Evolutionary conservation across 2,797 vertebrate species (phyloP), one percentile per base, ranked within the genome.

Genomic region (Hippoglossus hippoglossus): DNA sequence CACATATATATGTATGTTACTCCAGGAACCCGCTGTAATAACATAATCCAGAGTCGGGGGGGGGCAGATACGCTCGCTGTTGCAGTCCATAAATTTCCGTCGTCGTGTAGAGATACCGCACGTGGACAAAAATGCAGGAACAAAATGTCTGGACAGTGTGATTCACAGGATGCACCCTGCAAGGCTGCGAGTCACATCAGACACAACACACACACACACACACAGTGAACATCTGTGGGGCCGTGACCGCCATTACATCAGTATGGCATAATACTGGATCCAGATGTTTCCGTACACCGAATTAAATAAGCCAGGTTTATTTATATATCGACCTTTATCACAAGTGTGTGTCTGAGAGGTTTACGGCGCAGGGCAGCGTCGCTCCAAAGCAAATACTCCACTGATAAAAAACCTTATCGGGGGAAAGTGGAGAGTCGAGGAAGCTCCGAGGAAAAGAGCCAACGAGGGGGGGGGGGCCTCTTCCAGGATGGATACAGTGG

Each of bases 191-290:
- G 54, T 77, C 76, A 60, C 5, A 49, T 66, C 47, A 49, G 4
- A 25, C 46, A 66, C 51, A 71, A 77, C 13, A 67, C 31, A 67
- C 47, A 62, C 18, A n/a, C 52, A 49, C 49, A 16, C 21, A 36
- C 69, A 65, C 50, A 57, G 3, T 58, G 41, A 78, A 81, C 74
- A 85, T 84, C 80, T 81, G 82, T 19, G 56, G 44, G 82, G 78
- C 67, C 67, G 0, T 24, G 67, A 65, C 80, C 61, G 3, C 61
- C 63, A 81, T 75, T 74, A 80, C 66, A 78, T 71, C 39, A 8
- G 46, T 51, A 73, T 36, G 18, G 44, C 44, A 18, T 18, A 6
- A 19, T 19, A 51, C 31, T 28, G 67, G 10, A 65, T 75, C 73
- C 79, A 82, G 75, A 71, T 81, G 81, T 79, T 75, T 9, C 13